Evolutionary conservation across 1,140 invertebrate species (phyloP), one percentile per base, ranked within the genome.

Genomic region (Sitobion miscanthi): DNA sequence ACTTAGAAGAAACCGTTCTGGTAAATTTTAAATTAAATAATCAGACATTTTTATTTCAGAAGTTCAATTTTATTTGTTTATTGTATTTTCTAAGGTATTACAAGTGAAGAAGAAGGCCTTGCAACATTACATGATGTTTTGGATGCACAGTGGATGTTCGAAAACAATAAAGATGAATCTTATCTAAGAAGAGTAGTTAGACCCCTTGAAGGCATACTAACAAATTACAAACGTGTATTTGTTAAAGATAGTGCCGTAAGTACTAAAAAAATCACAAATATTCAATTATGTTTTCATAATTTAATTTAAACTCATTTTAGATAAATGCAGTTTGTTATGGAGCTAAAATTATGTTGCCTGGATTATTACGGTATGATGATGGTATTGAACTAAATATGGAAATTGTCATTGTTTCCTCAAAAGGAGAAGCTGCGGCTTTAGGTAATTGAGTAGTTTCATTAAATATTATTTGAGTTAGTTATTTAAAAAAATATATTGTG

Each of bases 261-360:
- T 96, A 30, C 9, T 11, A 69, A 69, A 30, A 54, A 47, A 23
- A 54, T 5, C 5, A 69, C 14, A 69, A 94, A 94, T 90, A 25
- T 57, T 83, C 47, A 92, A 83, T 49, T 93, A 90, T 94, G 83
- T 94, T 94, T 42, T 87, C 93, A 49, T 94, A 94, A 92, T 93
- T 94, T 89, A 94, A 93, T 30, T 91, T 8, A 35, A 91, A 77
- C 49, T 30, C 57, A 94, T 94, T 95, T 14, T 93, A 98, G 98
- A 97, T 99, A 0, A 99, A 99, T 96, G 99, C 99, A 62, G 97
- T 99, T 38, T 99, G 99, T 95, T 99, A 99, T 95, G 99, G 99
- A 94, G 99, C 99, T 83, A 98, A 98, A 95, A 98, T 99, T 49
- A 97, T 99, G 96, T 95, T 99, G 92, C 99, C 99, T 54, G 99